phyloP scores from a whole-genome alignment of 35 echinoderm and acorn worm genomes.

The Hemicentrotus pulcherrimus region DNA sequence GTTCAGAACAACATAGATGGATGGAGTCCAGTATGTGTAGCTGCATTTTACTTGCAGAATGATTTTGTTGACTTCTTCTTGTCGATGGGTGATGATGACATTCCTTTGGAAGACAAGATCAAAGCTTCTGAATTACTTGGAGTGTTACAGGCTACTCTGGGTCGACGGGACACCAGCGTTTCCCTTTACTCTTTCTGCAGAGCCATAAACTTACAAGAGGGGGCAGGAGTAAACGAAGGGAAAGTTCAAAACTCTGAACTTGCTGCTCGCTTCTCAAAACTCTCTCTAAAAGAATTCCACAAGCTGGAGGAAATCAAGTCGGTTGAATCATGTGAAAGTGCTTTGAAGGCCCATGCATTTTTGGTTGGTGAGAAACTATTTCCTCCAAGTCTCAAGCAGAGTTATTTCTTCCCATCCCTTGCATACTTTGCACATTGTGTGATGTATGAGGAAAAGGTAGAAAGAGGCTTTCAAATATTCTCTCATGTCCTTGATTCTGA shows the following conservation, averaged over 20 bases:
- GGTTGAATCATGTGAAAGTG: neutral
- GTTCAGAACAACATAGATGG: neutral
- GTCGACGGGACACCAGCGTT: neutral
- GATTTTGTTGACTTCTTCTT: neutral
- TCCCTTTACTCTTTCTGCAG: neutral
- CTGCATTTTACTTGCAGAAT: neutral
- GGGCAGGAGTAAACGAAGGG: neutral
- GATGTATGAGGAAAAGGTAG: neutral
- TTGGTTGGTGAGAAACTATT: neutral
- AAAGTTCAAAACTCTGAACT: neutral
- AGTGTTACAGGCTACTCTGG: neutral
- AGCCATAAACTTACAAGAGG: neutral
- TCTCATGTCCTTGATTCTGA: neutral
- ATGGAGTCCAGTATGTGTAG: neutral
- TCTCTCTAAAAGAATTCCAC: neutral
- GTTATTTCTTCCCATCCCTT: neutral
- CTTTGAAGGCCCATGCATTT: neutral
- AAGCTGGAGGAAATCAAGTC: neutral
- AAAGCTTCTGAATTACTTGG: neutral
- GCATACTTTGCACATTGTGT: neutral
- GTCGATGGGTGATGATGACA: neutral
- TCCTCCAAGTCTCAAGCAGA: neutral
- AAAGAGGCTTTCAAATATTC: slow-evolving; percentile 3
- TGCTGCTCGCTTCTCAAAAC: neutral
- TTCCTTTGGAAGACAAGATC: neutral